Evolutionary conservation across 2,113 vertebrate genomes (phyloP).

Genomic region (Crotalus tigris): DNA sequence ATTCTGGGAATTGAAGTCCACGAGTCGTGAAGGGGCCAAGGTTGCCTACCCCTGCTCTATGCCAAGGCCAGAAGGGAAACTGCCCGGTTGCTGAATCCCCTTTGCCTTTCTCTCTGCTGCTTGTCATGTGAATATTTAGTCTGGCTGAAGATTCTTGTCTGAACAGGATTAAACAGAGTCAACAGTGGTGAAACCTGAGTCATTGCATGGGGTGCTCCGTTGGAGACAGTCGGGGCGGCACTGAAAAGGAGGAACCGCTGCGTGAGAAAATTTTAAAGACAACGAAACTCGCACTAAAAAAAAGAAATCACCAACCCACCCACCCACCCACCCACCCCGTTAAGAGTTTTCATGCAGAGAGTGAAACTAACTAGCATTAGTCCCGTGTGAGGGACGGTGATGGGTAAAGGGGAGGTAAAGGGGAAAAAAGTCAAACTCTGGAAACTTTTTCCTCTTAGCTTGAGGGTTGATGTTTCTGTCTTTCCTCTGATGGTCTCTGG

Average conservation of each 20-base stretch:
- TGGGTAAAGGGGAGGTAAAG: not conserved
- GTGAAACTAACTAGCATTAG: conserved; percentile 13
- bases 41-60: no score
- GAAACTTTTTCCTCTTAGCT: not conserved
- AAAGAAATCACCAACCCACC: not conserved
- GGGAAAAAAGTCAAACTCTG: not conserved
- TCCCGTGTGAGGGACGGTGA: not conserved
- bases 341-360: not conserved
- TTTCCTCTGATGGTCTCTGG: not conserved
- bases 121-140: conserved; percentile 32
- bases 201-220: conserved; percentile 19
- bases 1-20: no score
- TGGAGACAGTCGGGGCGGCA: conserved; percentile 37
- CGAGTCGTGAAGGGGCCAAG: no score
- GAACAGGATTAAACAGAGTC: conserved; percentile 54
- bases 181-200: conserved; percentile 50
- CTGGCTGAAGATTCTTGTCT: conserved; percentile 55
- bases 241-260: conserved; percentile 36
- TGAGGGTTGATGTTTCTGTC: not conserved
- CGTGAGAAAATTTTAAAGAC: conserved; percentile 46
- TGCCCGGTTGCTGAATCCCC: not conserved
- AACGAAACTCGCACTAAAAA: conserved; percentile 41
- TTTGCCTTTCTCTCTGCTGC: conserved; percentile 12
- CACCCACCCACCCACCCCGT: conserved; percentile 27
- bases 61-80: not conserved